A percentile compares a stretch with the other conserved stretches of the same genome.
Evolutionary conservation across 2,797 vertebrate genomes (phyloP).

Genomic region (Typhlichthys eigenmanni): DNA sequence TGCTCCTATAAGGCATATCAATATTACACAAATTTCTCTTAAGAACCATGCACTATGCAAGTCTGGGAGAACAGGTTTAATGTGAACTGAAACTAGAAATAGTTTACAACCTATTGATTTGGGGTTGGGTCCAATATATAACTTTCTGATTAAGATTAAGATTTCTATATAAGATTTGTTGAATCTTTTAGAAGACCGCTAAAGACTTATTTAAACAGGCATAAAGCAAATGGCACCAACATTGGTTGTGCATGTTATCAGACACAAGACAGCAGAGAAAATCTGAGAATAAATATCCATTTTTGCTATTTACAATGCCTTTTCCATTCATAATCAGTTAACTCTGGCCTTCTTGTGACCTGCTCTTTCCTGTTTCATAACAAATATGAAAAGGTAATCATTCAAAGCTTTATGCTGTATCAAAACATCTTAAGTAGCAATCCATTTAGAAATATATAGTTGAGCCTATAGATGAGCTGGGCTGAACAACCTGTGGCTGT

Average conservation of each 20-base stretch:
- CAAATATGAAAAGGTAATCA: conserved; percentile 3
- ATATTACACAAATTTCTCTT: not conserved
- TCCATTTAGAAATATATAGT: not conserved
- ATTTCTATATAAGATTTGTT: no score
- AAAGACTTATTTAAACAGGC: no score
- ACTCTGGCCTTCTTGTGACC: conserved; percentile 2
- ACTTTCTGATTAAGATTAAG: no score
- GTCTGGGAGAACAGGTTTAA: not conserved
- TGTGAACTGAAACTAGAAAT: not conserved
- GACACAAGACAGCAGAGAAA: conserved; percentile 22
- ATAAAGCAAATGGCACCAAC: no score
- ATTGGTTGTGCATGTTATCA: conserved; percentile 9
- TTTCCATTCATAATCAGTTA: conserved; percentile 13
- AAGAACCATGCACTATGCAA: no score
- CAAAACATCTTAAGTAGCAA: not conserved
- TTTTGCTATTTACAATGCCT: not conserved
- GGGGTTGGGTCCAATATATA: no score
- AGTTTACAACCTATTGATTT: no score
- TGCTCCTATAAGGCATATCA: conserved; percentile 29
- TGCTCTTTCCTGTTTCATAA: conserved; percentile 19
- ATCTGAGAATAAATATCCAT: not conserved
- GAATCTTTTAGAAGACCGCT: no score
- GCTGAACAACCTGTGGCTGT: not conserved
- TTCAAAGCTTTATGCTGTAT: conserved; percentile 6
- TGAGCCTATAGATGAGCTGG: not conserved